A percentile compares a stretch with the other conserved stretches of the same genome.
phyloP scores from a whole-genome alignment of 2,113 vertebrate species.

The Asarcornis scutulata region DNA sequence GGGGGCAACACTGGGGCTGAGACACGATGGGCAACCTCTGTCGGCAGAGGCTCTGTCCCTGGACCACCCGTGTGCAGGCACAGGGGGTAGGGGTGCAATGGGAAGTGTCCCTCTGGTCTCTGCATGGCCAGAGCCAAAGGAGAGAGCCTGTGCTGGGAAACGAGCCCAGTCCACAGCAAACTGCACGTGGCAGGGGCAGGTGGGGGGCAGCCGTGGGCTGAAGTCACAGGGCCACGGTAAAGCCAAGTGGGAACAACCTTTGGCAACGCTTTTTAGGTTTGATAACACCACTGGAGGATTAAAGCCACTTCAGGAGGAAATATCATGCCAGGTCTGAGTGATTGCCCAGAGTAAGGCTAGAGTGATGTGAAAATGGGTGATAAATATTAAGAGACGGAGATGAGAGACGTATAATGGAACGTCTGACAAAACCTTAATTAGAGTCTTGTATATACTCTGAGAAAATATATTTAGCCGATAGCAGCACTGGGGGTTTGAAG shows the following conservation, averaged over 20 bases:
- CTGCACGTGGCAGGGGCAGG: background rate
- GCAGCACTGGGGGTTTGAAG: background rate
- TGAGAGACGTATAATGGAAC: slow-evolving; percentile 39
- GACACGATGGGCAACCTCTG: background rate
- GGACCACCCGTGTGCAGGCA: accelerated
- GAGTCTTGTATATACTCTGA: slow-evolving; percentile 5
- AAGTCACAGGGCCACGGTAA: background rate
- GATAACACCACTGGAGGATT: background rate
- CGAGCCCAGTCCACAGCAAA: background rate
- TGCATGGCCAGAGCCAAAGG: background rate
- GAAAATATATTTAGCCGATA: slow-evolving; percentile 51
- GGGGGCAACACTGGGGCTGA: background rate
- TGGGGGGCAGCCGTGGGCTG: accelerated
- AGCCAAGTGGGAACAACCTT: background rate
- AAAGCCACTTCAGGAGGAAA: background rate
- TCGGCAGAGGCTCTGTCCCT: background rate
- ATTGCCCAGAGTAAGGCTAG: background rate
- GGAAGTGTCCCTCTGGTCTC: accelerated
- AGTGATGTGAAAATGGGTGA: slow-evolving; percentile 46
- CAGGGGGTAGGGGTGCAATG: background rate
- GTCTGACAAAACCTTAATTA: slow-evolving; percentile 61
- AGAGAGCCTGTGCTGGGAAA: background rate
- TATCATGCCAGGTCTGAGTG: background rate
- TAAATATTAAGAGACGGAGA: slow-evolving; percentile 51
- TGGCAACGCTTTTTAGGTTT: background rate